Percentiles rank a stretch among this genome's conserved stretches.
Conservation (phyloP, 2,113 vertebrate species). For the Vanacampus margaritifer region DNA sequence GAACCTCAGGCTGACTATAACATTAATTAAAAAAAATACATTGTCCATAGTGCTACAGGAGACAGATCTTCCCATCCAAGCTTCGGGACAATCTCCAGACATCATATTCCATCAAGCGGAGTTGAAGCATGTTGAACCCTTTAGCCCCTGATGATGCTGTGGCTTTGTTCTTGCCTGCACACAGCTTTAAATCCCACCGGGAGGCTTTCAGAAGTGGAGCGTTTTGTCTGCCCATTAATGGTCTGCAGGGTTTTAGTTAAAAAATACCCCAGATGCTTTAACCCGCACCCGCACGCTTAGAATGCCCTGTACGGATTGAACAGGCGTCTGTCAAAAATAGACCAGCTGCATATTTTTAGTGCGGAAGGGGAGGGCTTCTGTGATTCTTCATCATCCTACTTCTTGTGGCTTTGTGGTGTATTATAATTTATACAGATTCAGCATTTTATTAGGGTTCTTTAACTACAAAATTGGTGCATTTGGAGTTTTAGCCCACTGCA, state of each 20-base stretch:
- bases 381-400: background rate
- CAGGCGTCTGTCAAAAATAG: slow-evolving; percentile 7
- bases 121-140: slow-evolving; percentile 2
- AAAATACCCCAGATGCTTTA: background rate
- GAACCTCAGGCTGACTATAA: background rate
- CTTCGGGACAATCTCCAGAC: background rate
- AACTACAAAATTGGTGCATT: too few relatives aligned
- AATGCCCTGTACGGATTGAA: background rate
- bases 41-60: background rate
- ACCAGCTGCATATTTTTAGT: slow-evolving; percentile 8
- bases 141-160: slow-evolving; percentile 1
- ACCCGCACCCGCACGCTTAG: background rate
- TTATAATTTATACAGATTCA: too few relatives aligned
- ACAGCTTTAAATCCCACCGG: slow-evolving; percentile 3
- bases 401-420: background rate
- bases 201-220: slow-evolving; percentile 7
- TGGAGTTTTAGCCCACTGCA: too few relatives aligned
- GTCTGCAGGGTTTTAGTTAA: background rate
- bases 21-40: background rate
- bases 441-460: too few relatives aligned
- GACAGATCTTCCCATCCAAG: background rate
- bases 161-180: slow-evolving; percentile 7
- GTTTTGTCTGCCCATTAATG: slow-evolving; percentile 12
- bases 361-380: slow-evolving; percentile 6
- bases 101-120: slow-evolving; percentile 5